Evolutionary conservation across 2,888 invertebrate species (phyloP), one percentile per base, ranked within the genome.

Genomic region (Ethmia dodecea): DNA sequence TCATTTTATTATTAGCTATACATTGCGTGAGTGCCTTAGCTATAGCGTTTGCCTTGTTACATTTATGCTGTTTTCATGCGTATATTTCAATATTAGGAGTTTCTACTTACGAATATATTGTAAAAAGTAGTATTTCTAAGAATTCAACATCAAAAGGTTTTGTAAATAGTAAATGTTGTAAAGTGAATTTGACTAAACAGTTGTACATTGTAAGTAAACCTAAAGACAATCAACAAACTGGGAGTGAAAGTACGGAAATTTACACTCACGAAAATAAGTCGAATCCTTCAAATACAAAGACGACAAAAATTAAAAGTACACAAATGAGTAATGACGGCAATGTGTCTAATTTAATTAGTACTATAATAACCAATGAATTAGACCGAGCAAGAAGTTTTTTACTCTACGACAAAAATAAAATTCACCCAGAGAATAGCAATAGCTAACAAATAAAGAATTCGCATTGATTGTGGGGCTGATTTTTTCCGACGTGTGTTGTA

Each of bases 51-150:
- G 88, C 96, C 31, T 87, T 96, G 37, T 79, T 94, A 43, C 96
- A 96, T 75, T 86, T 96, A 33, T 94, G 93, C 66, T 93, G 94
- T 78, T 96, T 96, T 71, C 96, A 96, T 75, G 90, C 94, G 40
- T 96, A 96, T 75, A 94, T 96, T 61, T 92, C 92, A 2, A 89
- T 92, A 50, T 79, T 95, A 55, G 96, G 95, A 1, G 86, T 96
- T 28, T 95, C 96, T 12, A 97, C 96, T 0, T 97, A 96, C 78
- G 96, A 96, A 65, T 96, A 96, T 73, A 94, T 96, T 40, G 63
- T 77, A 33, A 70, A 59, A 43, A 70, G 61, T 48, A 54, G 57
- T 35, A 63, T 62, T 26, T 55, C 57, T 1, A 63, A 60, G 49
- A 48, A n/a, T n/a, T n/a, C n/a, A n/a, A n/a, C n/a, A n/a, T n/a